Evolutionary conservation across 2,113 vertebrate species (phyloP), one percentile per base, ranked within the genome.

Genomic region (Salminus brasiliensis): DNA sequence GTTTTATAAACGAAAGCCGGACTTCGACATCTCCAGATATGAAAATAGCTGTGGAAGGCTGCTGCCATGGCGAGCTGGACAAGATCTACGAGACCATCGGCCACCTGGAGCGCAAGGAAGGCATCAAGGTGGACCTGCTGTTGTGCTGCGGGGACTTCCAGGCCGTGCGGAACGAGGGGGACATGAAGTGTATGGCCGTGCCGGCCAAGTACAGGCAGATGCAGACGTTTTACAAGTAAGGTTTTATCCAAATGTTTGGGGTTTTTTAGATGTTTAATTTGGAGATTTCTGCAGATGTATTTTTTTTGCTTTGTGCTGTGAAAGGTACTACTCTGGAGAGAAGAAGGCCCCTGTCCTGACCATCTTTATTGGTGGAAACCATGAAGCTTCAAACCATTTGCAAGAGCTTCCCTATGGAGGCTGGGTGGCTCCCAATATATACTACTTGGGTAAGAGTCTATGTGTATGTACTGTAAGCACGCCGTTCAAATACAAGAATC

Each of bases 361-460:
- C 1, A 89, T 99, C 76, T 99, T 99, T 84, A 96, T 99, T 43
- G 98, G 98, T 6, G 98, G 98, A 66, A 99, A 99, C 88, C 98
- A 99, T 0, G 97, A 99, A 86, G 97, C 97, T 2, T 98, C 97
- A 45, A 99, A 99, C 84, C 94, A 98, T 86, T 86, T 99, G 71
- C 98, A 99, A 86, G 98, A 98, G 86, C 93, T 98, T 69, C 94
- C 96, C 0, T 99, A 98, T n/a, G 98, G 98, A 55, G 98, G 98
- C 65, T 97, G 98, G 98, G 98, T 97, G 57, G 98, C 97, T 0
- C 98, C 97, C 53, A 98, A 98, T 89, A 99, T 99, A 88, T 99
- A 98, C 87, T 99, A 98, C 52, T 86, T 99, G 75, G 98, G 97
- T 98, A 93, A 65, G 36, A 79, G 5, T 15, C 18, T 69, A 5